phyloP scores from a whole-genome alignment of 2,113 vertebrate species.

The Crotalus viridis region DNA sequence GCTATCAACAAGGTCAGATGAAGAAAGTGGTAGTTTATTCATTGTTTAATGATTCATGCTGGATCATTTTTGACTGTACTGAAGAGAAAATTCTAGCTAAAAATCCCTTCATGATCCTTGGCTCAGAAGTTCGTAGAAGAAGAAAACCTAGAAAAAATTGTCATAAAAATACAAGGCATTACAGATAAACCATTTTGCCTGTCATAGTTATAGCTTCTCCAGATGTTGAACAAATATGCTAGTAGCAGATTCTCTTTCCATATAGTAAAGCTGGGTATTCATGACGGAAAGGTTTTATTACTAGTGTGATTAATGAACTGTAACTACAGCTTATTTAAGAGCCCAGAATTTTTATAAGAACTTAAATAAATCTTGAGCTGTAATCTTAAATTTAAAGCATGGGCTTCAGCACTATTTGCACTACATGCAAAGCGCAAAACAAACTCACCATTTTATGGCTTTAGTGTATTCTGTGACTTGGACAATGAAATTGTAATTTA shows the following conservation, averaged over 20 bases:
- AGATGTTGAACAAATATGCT: not conserved
- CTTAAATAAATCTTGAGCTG: not conserved
- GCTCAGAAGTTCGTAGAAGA: not conserved
- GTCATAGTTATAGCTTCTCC: not conserved
- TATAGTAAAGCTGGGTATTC: not conserved
- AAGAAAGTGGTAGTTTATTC: fast-evolving
- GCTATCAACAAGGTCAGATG: not conserved
- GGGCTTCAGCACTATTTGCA: not conserved
- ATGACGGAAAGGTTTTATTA: not conserved
- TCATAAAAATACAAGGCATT: not conserved
- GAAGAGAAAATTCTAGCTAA: not conserved
- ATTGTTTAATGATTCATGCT: not conserved
- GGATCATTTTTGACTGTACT: not conserved
- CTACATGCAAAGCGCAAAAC: not conserved
- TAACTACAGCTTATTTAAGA: not conserved
- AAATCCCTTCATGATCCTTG: not conserved
- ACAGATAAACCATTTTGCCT: not conserved
- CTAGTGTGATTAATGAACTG: not conserved
- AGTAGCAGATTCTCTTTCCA: not conserved
- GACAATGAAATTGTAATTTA: not conserved
- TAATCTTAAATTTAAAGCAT: not conserved
- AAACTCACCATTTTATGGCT: not conserved
- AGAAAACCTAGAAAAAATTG: not conserved
- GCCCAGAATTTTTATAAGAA: not conserved
- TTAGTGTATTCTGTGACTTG: not conserved